Conservation (phyloP, 2,113 vertebrate genomes). For the Epinephelus lanceolatus region DNA sequence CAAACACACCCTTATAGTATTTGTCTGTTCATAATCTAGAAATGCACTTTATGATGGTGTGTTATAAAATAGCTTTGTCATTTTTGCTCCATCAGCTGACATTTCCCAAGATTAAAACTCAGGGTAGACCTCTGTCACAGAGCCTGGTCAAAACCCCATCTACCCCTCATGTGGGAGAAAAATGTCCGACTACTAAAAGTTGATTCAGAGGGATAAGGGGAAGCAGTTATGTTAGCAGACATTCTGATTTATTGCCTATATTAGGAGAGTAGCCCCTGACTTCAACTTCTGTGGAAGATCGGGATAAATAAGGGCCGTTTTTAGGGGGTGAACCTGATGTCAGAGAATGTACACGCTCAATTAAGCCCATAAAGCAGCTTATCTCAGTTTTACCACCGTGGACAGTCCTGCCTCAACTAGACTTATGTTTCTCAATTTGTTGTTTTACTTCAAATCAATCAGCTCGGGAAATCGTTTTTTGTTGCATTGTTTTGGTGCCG, state of each 20-base stretch:
- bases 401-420: conserved; percentile 1
- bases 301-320: conserved; percentile 67
- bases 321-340: conserved; percentile 51
- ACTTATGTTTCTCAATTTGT: background rate
- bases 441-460: background rate
- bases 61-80: background rate
- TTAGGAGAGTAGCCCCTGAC: conserved; percentile 69
- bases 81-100: background rate
- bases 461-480: background rate
- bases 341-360: conserved; percentile 65
- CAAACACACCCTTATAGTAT: background rate
- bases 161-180: conserved; percentile 30
- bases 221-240: conserved; percentile 56
- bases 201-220: conserved; percentile 52
- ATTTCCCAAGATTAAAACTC: background rate
- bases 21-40: background rate
- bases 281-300: conserved; percentile 63
- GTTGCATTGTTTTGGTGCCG: background rate
- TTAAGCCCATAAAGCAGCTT: conserved; percentile 69
- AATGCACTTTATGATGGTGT: background rate
- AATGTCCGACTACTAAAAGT: conserved; percentile 32
- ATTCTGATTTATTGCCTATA: conserved; percentile 73
- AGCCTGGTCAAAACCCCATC: conserved; percentile 17
- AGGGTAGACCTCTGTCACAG: background rate
- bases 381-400: conserved; percentile 41